phyloP scores from a whole-genome alignment of 2,113 vertebrate genomes.

The Cygnus atratus region DNA sequence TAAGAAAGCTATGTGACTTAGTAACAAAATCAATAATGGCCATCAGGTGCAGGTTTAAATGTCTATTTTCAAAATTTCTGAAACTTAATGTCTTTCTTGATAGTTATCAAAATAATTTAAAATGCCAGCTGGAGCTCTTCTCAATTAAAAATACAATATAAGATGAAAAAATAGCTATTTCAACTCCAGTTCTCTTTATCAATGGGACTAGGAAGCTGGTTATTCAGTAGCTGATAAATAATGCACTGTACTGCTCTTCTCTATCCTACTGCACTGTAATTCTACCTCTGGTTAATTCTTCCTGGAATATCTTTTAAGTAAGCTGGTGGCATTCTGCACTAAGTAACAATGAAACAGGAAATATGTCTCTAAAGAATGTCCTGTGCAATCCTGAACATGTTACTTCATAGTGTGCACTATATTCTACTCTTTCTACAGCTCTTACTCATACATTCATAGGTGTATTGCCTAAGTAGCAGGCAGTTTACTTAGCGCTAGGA shows the following conservation, averaged over 20 bases:
- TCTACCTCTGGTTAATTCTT: background rate
- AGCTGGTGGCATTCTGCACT: background rate
- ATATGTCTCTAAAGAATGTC: background rate
- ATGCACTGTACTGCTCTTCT: slow-evolving; percentile 39
- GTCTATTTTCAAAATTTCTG: background rate
- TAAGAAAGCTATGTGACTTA: background rate
- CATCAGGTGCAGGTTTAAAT: background rate
- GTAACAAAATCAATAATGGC: background rate
- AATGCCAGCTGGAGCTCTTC: background rate
- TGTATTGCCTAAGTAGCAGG: no score
- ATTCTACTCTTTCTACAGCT: background rate
- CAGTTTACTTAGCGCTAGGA: background rate
- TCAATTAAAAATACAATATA: background rate
- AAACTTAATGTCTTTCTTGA: background rate
- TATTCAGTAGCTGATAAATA: slow-evolving; percentile 56
- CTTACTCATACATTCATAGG: background rate
- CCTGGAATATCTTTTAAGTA: background rate
- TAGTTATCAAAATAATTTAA: background rate
- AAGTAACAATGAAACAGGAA: background rate
- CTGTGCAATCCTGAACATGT: background rate
- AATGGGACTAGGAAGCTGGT: background rate
- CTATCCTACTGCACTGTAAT: background rate
- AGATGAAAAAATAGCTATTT: slow-evolving; percentile 9
- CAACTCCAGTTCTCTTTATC: background rate
- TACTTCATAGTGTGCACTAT: background rate